phyloP scores from a whole-genome alignment of 2,888 invertebrate species.

The Dryococelus australis region DNA sequence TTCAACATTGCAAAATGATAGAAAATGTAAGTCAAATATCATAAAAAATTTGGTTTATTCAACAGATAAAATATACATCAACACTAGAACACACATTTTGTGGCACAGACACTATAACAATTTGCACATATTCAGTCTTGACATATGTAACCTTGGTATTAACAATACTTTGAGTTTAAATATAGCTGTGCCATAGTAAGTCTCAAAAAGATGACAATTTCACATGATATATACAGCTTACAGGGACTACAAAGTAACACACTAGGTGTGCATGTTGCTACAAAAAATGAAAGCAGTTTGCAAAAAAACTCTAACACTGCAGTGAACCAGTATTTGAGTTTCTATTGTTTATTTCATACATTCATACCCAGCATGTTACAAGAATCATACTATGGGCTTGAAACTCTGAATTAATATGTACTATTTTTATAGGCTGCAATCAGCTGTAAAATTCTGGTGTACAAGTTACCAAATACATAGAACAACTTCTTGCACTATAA shows the following conservation, averaged over 20 bases:
- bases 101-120: background rate
- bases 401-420: too few species aligned
- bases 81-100: conserved; percentile 9
- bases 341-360: too few species aligned
- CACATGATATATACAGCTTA: background rate
- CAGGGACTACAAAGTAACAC: background rate
- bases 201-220: background rate
- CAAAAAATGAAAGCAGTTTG: background rate
- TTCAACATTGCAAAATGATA: too few species aligned
- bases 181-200: background rate
- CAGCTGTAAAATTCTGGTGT: too few species aligned
- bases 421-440: too few species aligned
- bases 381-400: too few species aligned
- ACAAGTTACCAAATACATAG: too few species aligned
- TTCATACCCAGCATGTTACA: too few species aligned
- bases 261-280: background rate
- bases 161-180: background rate
- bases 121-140: conserved; percentile 7
- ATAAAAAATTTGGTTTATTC: conserved; percentile 8
- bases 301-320: too few species aligned
- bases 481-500: too few species aligned
- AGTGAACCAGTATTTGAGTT: too few species aligned
- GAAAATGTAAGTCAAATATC: background rate
- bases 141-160: background rate
- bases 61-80: background rate